Evolutionary conservation across 2,113 vertebrate species (phyloP), one percentile per base, ranked within the genome.

Genomic region (Apteryx owenii): DNA sequence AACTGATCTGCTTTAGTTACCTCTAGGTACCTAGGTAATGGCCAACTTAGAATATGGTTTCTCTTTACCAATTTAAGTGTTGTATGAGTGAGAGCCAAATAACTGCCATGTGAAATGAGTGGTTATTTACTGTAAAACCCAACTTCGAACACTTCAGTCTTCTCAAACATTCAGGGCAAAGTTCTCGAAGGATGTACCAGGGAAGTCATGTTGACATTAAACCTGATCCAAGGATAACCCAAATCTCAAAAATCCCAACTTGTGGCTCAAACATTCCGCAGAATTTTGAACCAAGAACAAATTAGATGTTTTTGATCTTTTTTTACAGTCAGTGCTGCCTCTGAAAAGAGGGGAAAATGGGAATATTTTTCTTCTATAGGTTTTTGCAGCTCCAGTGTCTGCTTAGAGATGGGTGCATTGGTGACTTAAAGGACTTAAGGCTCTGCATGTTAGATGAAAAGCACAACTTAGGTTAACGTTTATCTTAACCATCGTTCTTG

Each of bases 401-500:
- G 73, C 9, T 71, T 7, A 2, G 22, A 42, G 64, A 38, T 60
- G 56, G 44, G 86, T 66, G 82, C 25, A 7, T 28, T 5, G 76
- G 53, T 48, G 87, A 62, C 93, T 87, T 5, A 5, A 81, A 70
- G 78, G 53, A 2, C 60, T 26, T 31, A 21, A 82, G 81, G 36
- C 81, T 91, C 81, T 68, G 73, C 95, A 89, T 78, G 69, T 89
- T 31, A 10, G 5, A 61, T 95, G 82, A 23, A 48, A 85, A 93
- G 91, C 65, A 4, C 0, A 28, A 42, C 77, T 68, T 42, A 5
- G 88, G 95, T 93, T 94, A 95, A 92, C 90, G 71, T 97, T 96
- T 95, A 95, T 97, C 92, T 96, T n/a, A 33, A 1, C 95, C 96
- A 96, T 92, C 93, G 90, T 95, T 61, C 3, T 62, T 80, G 92